Conservation (phyloP, 2,797 vertebrate genomes). For the Helostoma temminkii region DNA sequence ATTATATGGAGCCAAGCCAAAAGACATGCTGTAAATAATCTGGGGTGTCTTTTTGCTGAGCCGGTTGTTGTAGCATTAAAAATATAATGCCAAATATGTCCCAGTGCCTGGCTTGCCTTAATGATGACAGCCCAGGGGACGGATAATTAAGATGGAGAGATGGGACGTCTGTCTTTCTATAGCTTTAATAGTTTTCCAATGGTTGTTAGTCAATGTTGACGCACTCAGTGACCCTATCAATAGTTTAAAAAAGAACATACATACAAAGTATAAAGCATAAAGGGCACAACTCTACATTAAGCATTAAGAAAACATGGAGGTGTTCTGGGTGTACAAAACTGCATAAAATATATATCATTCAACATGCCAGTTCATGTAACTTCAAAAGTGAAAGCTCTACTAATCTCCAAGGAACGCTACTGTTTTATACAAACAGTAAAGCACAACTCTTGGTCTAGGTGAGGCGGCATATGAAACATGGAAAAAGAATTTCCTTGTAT, state of each 20-base stretch:
- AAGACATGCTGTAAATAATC: slow-evolving; percentile 78
- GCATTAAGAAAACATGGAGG: neutral
- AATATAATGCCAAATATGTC: slow-evolving; percentile 77
- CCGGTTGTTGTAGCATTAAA: slow-evolving; percentile 77
- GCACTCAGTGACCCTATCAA: slow-evolving; percentile 11
- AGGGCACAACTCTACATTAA: neutral
- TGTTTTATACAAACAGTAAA: slow-evolving; percentile 18
- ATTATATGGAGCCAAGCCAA: slow-evolving; percentile 73
- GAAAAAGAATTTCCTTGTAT: slow-evolving; percentile 30
- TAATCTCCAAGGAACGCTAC: slow-evolving; percentile 1
- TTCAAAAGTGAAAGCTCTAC: slow-evolving; percentile 9
- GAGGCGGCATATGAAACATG: slow-evolving; percentile 4
- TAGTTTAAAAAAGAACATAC: neutral
- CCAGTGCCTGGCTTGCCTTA: slow-evolving; percentile 72
- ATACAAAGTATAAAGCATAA: neutral
- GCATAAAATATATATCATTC: neutral
- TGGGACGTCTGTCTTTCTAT: slow-evolving; percentile 48
- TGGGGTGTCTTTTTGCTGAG: slow-evolving; percentile 75
- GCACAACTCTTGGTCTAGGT: neutral
- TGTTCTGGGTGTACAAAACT: slow-evolving; percentile 8
- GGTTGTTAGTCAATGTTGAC: slow-evolving; percentile 24
- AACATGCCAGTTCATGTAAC: neutral
- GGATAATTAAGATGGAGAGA: slow-evolving; percentile 73
- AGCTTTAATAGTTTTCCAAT: slow-evolving; percentile 54
- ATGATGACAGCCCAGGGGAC: slow-evolving; percentile 69